Conservation (phyloP, 2,888 invertebrate species). For the Caenorhabditis angaria region DNA sequence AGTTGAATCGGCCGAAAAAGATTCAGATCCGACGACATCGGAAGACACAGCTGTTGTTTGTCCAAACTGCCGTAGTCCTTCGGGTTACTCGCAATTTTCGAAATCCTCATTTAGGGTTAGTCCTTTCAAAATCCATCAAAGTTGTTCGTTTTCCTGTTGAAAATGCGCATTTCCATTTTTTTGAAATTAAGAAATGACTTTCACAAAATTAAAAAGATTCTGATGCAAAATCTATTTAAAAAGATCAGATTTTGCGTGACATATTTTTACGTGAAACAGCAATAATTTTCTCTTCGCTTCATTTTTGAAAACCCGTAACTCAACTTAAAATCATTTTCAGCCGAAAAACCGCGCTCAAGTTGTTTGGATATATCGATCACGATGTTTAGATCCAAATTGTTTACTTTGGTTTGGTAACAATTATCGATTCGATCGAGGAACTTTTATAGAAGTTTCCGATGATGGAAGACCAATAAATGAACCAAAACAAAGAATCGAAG, state of each 20-base stretch:
- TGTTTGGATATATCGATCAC: background rate
- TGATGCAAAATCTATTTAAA: background rate
- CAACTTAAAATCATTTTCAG: constrained; percentile 4
- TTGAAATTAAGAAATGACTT: too few relatives aligned
- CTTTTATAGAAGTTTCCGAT: background rate
- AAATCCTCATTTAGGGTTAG: background rate
- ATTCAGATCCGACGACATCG: background rate
- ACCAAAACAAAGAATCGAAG: background rate
- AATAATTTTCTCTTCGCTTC: too few relatives aligned
- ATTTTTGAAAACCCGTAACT: too few relatives aligned
- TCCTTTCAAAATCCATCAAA: too few relatives aligned
- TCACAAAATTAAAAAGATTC: background rate
- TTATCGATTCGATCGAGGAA: background rate
- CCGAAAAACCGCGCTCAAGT: constrained; percentile 4
- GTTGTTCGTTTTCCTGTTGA: too few relatives aligned
- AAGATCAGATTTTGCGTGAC: too few relatives aligned
- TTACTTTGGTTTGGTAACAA: background rate
- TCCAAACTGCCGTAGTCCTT: background rate
- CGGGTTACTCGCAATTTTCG: background rate
- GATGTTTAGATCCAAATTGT: constrained; percentile 1
- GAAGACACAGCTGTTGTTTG: background rate
- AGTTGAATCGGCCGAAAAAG: too few relatives aligned
- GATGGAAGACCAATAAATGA: background rate
- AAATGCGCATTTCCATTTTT: too few relatives aligned
- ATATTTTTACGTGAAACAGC: too few relatives aligned